phyloP scores from a whole-genome alignment of 2,888 invertebrate genomes.

The Chrysolina oricalcia region DNA sequence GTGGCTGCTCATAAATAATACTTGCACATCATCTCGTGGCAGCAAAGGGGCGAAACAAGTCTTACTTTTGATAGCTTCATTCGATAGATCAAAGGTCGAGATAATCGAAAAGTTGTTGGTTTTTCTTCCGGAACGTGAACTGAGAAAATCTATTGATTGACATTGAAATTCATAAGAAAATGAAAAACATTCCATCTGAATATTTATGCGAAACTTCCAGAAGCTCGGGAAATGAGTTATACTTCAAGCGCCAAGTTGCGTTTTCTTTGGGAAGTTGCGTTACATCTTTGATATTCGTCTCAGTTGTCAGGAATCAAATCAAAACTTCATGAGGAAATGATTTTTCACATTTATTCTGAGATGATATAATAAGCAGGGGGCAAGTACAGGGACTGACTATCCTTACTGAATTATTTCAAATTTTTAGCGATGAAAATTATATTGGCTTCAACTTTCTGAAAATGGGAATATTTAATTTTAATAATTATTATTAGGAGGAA shows the following conservation, averaged over 20 bases:
- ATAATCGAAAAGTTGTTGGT: constrained; percentile 64
- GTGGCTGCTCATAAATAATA: constrained; percentile 31
- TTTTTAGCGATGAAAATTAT: too few relatives aligned
- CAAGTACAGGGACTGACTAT: neutral
- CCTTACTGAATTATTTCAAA: too few relatives aligned
- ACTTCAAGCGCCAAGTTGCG: constrained; percentile 15
- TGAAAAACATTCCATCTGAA: constrained; percentile 32
- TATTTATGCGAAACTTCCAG: constrained; percentile 20
- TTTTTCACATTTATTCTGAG: neutral
- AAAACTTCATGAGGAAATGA: neutral
- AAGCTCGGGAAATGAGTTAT: constrained; percentile 17
- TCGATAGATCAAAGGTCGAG: constrained; percentile 61
- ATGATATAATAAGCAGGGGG: neutral
- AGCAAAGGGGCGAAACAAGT: constrained; percentile 17
- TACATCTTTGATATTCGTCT: constrained; percentile 6
- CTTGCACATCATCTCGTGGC: constrained; percentile 23
- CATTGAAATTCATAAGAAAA: constrained; percentile 33
- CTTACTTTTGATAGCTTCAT: constrained; percentile 47
- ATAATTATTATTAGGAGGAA: neutral
- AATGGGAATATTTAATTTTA: too few relatives aligned
- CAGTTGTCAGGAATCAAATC: neutral
- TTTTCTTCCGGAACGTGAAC: constrained; percentile 37
- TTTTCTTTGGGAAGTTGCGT: constrained; percentile 6
- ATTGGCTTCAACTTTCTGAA: too few relatives aligned
- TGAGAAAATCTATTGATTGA: constrained; percentile 31